phyloP scores from a whole-genome alignment of 2,888 invertebrate species.

The Eumacrocentrus americanus region DNA sequence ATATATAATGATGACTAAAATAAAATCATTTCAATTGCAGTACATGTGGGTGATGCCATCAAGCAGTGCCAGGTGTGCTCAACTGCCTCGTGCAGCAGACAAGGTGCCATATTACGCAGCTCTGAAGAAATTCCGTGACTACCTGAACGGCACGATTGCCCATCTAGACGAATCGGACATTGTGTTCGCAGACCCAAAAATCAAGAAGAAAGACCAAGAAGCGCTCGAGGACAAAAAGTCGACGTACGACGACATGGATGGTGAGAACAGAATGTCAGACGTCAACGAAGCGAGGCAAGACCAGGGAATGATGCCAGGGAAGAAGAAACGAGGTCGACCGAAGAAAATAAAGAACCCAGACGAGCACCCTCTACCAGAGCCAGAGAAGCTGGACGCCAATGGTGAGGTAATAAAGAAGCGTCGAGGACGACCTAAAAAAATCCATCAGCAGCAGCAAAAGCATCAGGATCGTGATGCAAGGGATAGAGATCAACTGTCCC shows the following conservation, averaged over 20 bases:
- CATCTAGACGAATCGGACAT: constrained; percentile 88
- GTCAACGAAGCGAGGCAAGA: constrained; percentile 53
- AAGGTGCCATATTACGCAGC: constrained; percentile 98
- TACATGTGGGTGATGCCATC: constrained; percentile 99
- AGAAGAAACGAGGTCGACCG: constrained; percentile 89
- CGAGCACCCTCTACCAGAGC: constrained; percentile 65
- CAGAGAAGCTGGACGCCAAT: constrained; percentile 59
- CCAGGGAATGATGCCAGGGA: constrained; percentile 68
- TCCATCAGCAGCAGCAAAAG: constrained; percentile 61
- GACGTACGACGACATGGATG: constrained; percentile 51
- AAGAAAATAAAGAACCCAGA: constrained; percentile 81
- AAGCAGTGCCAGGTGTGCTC: constrained; percentile 95
- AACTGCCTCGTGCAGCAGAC: constrained; percentile 95
- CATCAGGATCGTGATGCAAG: constrained; percentile 45
- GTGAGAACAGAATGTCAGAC: constrained; percentile 53
- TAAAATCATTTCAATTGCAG: constrained; percentile 66
- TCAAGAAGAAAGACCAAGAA: constrained; percentile 61
- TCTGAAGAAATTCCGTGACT: constrained; percentile 93
- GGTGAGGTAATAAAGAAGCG: constrained; percentile 82
- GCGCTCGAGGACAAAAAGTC: constrained; percentile 53
- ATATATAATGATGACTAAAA: too few species aligned
- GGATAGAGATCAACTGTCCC: constrained; percentile 44
- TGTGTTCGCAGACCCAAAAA: constrained; percentile 78
- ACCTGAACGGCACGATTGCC: constrained; percentile 83
- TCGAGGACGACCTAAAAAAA: constrained; percentile 86